phyloP scores from a whole-genome alignment of 1,140 invertebrate species.

The Caenorhabditis elegans region WBcel235 BX284604.4:9077001-9077500 shows the following conservation, averaged over 20 bases:
- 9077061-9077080: conserved; percentile 86
- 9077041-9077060: conserved; percentile 85
- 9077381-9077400: too few relatives aligned
- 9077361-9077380: conserved; percentile 82
- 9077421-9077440: conserved; percentile 74
- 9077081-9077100: conserved; percentile 83
- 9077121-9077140: conserved; percentile 79
- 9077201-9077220: conserved; percentile 88
- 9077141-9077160: conserved; percentile 93
- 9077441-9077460: conserved; percentile 93
- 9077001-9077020: conserved; percentile 84
- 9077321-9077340: conserved; percentile 90
- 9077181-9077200: conserved; percentile 79
- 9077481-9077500: conserved; percentile 79
- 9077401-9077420: conserved; percentile 25
- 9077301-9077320: conserved; percentile 86
- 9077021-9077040: conserved; percentile 95
- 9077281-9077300: conserved; percentile 83
- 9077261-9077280: conserved; percentile 83
- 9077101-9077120: conserved; percentile 74
- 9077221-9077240: conserved; percentile 79
- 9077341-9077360: conserved; percentile 87
- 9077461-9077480: conserved; percentile 87
- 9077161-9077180: conserved; percentile 97
- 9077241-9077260: conserved; percentile 79